Base-by-base conservation (phyloP, 1,140 invertebrate genomes). In the Diachasmimorpha longicaudata region DNA sequence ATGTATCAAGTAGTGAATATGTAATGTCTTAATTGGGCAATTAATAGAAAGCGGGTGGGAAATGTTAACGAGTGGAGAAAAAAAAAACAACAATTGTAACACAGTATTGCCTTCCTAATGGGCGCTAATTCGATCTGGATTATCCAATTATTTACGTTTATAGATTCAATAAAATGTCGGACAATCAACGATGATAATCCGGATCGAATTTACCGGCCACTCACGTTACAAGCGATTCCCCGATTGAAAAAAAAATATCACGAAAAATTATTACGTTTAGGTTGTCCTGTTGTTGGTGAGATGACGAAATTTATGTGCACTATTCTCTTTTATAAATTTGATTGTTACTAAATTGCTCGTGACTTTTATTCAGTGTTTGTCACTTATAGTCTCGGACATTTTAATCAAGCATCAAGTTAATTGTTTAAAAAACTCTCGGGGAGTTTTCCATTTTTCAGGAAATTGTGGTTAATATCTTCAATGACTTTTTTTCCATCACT, bases 71-170 rank as follows among this genome's bases (percentile, higher is more conserved):
- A 81, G 71, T 74, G 66, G 55, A 14, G 23, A 63, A 68, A 73
- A 73, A 76, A 79, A 31, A 31, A 31, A n/a, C n/a, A n/a, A n/a
- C n/a, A 76, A 77, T 68, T 63, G 72, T 80, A 70, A 87, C 85
- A 87, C 86, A 87, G 85, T 84, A 85, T 88, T 86, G 87, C 87
- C 86, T 88, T 88, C 81, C 83, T 84, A 77, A 80, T 82, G 72
- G 70, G 52, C 67, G 80, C 79, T 82, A 79, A 79, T 84, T 83
- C 78, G 83, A 80, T 44, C 79, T 74, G 82, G 75, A 85, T 58
- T 44, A 16, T 55, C 25, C 39, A 80, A 80, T 81, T 75, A 73
- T 80, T 87, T 85, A 82, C 79, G 81, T 87, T 88, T 82, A 82
- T 82, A 84, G 77, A 86, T 84, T 48, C 48, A 69, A 73, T 73